These are phyloP conservation scores for Phocoena sinus DNA, from an alignment of 2,113 vertebrate species.

Conservation along the genomic window DNA sequence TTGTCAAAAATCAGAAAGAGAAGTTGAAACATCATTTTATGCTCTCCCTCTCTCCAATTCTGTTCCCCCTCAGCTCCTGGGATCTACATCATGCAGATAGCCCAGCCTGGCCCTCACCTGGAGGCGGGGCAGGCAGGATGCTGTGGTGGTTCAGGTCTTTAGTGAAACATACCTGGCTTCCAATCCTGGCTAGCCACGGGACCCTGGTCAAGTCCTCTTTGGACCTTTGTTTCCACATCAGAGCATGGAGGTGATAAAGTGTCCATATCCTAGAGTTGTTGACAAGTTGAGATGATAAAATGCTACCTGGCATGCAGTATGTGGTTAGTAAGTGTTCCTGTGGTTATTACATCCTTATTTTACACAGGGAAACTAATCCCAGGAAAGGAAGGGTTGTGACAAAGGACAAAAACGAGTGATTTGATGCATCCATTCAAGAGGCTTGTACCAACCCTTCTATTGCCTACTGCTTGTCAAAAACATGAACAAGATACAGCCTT, in stretches of 20 bases:
- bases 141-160: no score
- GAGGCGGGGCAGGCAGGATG: not conserved
- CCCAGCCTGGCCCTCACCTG: not conserved
- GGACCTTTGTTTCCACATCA: not conserved
- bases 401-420: not conserved
- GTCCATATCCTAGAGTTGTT: not conserved
- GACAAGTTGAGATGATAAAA: not conserved
- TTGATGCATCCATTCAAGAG: not conserved
- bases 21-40: not conserved
- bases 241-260: not conserved
- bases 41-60: not conserved
- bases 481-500: not conserved
- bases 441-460: not conserved
- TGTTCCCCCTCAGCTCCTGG: not conserved
- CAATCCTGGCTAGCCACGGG: not conserved
- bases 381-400: not conserved
- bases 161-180: not conserved
- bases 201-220: not conserved
- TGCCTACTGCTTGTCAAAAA: not conserved
- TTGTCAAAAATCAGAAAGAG: not conserved
- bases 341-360: not conserved
- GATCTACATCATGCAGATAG: no score
- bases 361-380: not conserved
- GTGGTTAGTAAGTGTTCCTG: not conserved
- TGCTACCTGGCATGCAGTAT: fast-evolving